phyloP scores from a whole-genome alignment of 2,888 invertebrate species.

The Dione juno region DNA sequence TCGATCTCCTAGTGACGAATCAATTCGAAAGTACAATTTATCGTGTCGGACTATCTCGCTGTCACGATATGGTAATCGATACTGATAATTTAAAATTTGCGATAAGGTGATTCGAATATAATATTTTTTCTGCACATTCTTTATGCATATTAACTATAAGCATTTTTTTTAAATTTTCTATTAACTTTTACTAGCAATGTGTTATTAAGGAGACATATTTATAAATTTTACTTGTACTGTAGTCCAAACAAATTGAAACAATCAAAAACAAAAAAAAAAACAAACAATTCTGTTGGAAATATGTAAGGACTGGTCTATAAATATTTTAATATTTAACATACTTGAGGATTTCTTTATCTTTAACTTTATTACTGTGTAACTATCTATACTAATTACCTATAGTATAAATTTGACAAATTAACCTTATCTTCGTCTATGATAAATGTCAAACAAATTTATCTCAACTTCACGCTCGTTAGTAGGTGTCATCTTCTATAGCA shows the following conservation, averaged over 20 bases:
- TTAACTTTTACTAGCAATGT: not conserved
- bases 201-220: too few species aligned
- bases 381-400: not conserved
- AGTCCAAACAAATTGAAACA: too few species aligned
- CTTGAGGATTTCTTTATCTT: too few species aligned
- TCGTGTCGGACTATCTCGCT: constrained; percentile 60
- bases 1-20: constrained; percentile 6
- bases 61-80: constrained; percentile 71
- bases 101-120: constrained; percentile 59
- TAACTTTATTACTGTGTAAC: too few species aligned
- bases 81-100: constrained; percentile 60
- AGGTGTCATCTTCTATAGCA: constrained; percentile 58
- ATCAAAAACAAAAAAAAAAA: too few species aligned
- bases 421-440: constrained; percentile 49
- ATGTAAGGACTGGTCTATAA: too few species aligned
- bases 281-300: too few species aligned
- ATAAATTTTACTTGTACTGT: too few species aligned
- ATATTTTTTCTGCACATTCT: constrained; percentile 26
- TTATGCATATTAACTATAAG: not conserved
- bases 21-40: constrained; percentile 51
- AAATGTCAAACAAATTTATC: constrained; percentile 68
- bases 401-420: not conserved
- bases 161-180: too few species aligned
- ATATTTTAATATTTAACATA: too few species aligned
- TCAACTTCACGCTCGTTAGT: constrained; percentile 59